Evolutionary conservation across 2,797 vertebrate species (phyloP), one percentile per base, ranked within the genome.

Genomic region (Rhincodon typus): DNA sequence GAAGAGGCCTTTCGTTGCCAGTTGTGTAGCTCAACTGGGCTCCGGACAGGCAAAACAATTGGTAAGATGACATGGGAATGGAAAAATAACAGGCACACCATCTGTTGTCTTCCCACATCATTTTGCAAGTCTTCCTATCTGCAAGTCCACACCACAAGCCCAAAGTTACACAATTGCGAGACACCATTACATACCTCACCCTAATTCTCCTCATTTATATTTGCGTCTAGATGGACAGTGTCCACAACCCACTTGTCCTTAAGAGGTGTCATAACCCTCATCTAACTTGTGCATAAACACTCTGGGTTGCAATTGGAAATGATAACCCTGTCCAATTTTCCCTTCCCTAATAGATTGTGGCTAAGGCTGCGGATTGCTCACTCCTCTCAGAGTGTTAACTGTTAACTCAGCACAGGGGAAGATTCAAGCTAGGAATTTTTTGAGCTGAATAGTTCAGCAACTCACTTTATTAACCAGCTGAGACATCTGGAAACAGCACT

Each of bases 401-500:
- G n/a, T 67, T 67, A 69, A 69, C 62, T 93, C 19, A 67, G 19
- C n/a, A 93, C 90, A n/a, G 90, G 67, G 19, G 6, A 69, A 23
- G n/a, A 69, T 38, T 93, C 19, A 69, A 93, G n/a, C 90, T 42
- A 10, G 17, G 23, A 21, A 17, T 93, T 93, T 12, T n/a, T 93
- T 69, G 62, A 8, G n/a, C n/a, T 93, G 62, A 69, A 69, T 42
- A 62, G 57, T 34, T 67, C 62, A 93, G 34, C n/a, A 67, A 8
- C 7, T 93, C 90, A 46, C 82, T 69, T 93, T 25, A 38, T 69
- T 93, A 67, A 69, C 66, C n/a, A 42, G 66, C 66, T 25, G 1
- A 67, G 21, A 62, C 90, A 93, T 93, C n/a, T n/a, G 90, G 90
- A 66, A 93, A 42, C 90, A 93, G 90, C 62, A 38, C 66, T 25